phyloP scores from a whole-genome alignment of 2,888 invertebrate genomes.

The Dendrolimus houi region DNA sequence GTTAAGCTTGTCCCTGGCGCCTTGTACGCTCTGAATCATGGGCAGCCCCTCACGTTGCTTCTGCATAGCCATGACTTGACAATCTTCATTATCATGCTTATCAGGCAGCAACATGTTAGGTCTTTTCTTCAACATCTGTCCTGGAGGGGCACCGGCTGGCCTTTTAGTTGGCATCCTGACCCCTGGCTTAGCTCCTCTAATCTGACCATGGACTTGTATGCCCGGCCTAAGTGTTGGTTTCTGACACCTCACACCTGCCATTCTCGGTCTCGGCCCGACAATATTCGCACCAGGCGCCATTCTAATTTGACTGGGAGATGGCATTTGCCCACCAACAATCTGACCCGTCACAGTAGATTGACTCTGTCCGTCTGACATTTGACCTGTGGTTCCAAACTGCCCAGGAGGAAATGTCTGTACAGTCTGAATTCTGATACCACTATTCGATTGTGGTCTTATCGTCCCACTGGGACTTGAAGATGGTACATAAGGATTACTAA shows the following conservation, averaged over 20 bases:
- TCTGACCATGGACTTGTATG: conserved; percentile 58
- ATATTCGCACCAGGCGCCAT: conserved; percentile 53
- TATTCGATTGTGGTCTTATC: conserved; percentile 42
- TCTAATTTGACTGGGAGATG: conserved; percentile 48
- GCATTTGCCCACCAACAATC: conserved; percentile 43
- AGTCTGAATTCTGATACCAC: conserved; percentile 55
- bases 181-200: conserved; percentile 43
- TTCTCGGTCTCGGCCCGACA: conserved; percentile 43
- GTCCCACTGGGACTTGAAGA: conserved; percentile 46
- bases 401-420: conserved; percentile 60
- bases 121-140: conserved; percentile 61
- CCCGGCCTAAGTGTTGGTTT: conserved; percentile 56
- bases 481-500: conserved; percentile 36
- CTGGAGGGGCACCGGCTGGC: conserved; percentile 32
- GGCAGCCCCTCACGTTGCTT: conserved; percentile 83
- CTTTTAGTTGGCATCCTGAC: conserved; percentile 62
- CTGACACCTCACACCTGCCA: conserved; percentile 44
- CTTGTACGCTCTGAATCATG: conserved; percentile 85
- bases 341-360: conserved; percentile 29
- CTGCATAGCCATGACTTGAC: conserved; percentile 85
- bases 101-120: conserved; percentile 81
- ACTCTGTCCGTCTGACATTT: conserved; percentile 16
- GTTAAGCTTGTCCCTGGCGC: conserved; percentile 77
- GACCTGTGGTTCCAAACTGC: conserved; percentile 20
- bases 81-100: conserved; percentile 84